Percentiles rank a stretch among this genome's conserved stretches.
These are phyloP conservation scores for Phyllotis vaccarum DNA, from an alignment of 2,797 vertebrate species.

Conservation along the genomic window DNA sequence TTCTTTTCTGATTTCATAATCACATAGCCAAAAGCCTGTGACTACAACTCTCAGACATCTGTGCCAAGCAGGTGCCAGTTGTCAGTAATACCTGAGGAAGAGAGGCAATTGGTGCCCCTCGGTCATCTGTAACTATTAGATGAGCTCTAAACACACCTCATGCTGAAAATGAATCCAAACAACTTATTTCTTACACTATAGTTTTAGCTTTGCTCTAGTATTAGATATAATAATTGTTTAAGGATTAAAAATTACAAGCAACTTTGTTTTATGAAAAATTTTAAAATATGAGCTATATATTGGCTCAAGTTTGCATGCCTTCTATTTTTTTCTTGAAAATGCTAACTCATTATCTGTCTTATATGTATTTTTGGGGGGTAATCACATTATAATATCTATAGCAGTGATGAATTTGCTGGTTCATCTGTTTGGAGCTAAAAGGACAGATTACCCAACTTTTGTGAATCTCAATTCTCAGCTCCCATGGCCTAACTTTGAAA, in stretches of 20 bases:
- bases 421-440: not conserved
- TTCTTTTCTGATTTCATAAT: not conserved
- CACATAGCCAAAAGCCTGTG: not conserved
- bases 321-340: not conserved
- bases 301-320: not conserved
- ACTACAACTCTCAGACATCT: not conserved
- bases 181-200: not conserved
- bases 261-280: not conserved
- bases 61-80: not conserved
- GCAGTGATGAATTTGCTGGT: not conserved
- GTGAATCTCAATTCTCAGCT: not conserved
- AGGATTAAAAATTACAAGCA: not conserved
- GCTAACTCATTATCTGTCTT: not conserved
- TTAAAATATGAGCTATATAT: not conserved
- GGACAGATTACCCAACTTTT: not conserved
- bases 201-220: not conserved
- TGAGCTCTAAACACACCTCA: not conserved
- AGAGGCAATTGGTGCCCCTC: not conserved
- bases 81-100: not conserved
- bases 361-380: not conserved
- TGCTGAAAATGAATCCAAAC: not conserved
- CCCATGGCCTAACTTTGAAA: not conserved
- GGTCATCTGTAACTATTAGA: not conserved
- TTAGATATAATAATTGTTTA: not conserved
- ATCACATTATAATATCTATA: not conserved